Evolutionary conservation across 2,113 vertebrate species (phyloP), one percentile per base, ranked within the genome.

Genomic region (Lycaon pictus): DNA sequence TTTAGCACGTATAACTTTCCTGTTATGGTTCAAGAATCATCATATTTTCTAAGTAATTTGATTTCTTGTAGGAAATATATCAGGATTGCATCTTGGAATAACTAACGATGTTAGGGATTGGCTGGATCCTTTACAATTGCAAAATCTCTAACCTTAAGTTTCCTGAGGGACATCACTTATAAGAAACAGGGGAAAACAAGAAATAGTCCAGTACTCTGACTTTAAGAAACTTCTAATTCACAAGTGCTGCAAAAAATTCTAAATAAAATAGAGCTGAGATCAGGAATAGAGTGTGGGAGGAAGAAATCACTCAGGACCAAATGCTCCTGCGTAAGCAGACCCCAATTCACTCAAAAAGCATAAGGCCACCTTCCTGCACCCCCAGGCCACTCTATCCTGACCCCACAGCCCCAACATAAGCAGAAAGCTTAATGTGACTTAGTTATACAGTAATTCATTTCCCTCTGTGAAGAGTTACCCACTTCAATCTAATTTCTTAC

Each of bases 41-140:
- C 95, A 89, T 90, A 91, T 94, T 95, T 97, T 97, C 88, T 94
- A 88, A 97, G 96, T 97, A 91, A 95, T 97, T 93, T 88, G 13
- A 96, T 96, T 96, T 95, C 84, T 91, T 94, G 15, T 35, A 88
- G 63, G 35, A 96, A 98, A 97, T 94, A 92, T 77, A 93, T 53
- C n/a, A 95, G 25, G 16, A 96, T 77, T 85, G 25, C 53, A 88
- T 88, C 69, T 96, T 72, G 56, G 63, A 93, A 69, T 83, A 98
- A 74, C 1, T 48, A 95, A 16, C n/a, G 3, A 96, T 69, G 25
- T 43, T 60, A 82, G 25, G 11, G 94, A 95, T 56, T 91, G 77
- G 48, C 74, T 79, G 25, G 95, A 8, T 83, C 67, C 11, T 88
- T 97, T 80, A 92, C 22, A 82, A 53, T 93, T 79, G 95, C 81